Percentiles rank a stretch among this genome's conserved stretches.
Evolutionary conservation across 2,888 invertebrate genomes (phyloP).

Genomic region (Ptycholaimellus sp.): DNA sequence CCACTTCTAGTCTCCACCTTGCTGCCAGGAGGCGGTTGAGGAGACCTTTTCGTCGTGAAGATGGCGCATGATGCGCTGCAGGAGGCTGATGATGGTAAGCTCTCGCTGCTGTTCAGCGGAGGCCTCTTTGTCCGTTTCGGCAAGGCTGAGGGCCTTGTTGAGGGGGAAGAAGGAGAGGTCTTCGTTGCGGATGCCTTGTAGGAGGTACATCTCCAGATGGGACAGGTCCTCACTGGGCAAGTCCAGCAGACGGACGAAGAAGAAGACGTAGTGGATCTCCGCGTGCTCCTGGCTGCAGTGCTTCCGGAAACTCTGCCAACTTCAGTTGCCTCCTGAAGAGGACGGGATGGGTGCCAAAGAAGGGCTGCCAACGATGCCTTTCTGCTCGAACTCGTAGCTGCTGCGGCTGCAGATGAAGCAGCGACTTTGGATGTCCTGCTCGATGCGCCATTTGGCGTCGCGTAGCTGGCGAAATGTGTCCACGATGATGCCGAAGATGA

Average conservation of each 20-base stretch:
- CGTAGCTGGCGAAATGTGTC: conserved; percentile 30
- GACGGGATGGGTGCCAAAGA: no score
- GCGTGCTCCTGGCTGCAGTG: conserved; percentile 1
- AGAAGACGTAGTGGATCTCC: conserved; percentile 2
- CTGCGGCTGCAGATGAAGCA: conserved; percentile 29
- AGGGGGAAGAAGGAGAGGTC: conserved; percentile 1
- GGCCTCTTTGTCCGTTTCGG: no score
- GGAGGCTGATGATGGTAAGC: no score
- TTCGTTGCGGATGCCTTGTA: neutral
- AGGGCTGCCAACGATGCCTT: conserved; percentile 27
- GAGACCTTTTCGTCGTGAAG: no score
- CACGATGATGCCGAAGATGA: conserved; percentile 30
- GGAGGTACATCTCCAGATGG: conserved; percentile 3
- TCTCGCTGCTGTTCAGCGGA: no score
- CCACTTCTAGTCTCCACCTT: no score
- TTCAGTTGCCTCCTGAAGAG: no score
- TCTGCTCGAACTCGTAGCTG: conserved; percentile 29
- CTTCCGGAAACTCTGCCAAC: conserved; percentile 1
- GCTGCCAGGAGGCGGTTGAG: no score
- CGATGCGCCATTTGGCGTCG: conserved; percentile 27
- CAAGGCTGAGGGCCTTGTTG: conserved; percentile 1
- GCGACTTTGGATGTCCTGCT: conserved; percentile 28
- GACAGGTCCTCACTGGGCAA: neutral
- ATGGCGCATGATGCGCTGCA: no score
- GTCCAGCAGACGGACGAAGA: conserved; percentile 2